Conservation (phyloP, 2,888 invertebrate species). For the Heliconius ismenius region DNA sequence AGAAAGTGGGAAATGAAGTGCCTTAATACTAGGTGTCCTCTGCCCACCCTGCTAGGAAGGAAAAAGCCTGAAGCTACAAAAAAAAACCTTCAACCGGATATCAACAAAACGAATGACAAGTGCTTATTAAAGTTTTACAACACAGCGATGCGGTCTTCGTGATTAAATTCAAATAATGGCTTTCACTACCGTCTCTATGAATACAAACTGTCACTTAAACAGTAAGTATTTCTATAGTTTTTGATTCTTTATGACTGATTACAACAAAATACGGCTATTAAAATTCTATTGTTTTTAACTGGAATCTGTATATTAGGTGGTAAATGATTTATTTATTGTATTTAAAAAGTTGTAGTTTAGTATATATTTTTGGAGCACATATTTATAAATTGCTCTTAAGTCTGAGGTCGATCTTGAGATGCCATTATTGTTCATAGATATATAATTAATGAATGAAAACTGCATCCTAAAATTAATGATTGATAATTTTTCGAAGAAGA, state of each 20-base stretch:
- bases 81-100: background rate
- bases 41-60: background rate
- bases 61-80: too few relatives aligned
- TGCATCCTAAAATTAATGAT: too few relatives aligned
- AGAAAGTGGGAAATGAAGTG: background rate
- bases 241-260: slow-evolving; percentile 10
- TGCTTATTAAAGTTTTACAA: slow-evolving; percentile 13
- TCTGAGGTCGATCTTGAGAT: too few relatives aligned
- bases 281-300: too few relatives aligned
- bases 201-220: slow-evolving; percentile 2
- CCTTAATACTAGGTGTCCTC: background rate
- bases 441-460: too few relatives aligned
- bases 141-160: background rate
- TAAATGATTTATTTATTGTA: too few relatives aligned
- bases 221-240: slow-evolving; percentile 7
- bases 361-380: too few relatives aligned
- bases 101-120: slow-evolving; percentile 3
- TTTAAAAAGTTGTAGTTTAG: too few relatives aligned
- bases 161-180: slow-evolving; percentile 20
- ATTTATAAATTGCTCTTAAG: too few relatives aligned
- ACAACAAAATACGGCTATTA: background rate
- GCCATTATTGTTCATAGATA: too few relatives aligned
- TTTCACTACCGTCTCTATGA: slow-evolving; percentile 5
- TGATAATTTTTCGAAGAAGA: too few relatives aligned
- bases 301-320: too few relatives aligned